Percentiles rank a stretch among this genome's conserved stretches.
These are phyloP conservation scores for Poecile atricapillus DNA, from an alignment of 2,113 vertebrate genomes.

Conservation along the genomic window DNA sequence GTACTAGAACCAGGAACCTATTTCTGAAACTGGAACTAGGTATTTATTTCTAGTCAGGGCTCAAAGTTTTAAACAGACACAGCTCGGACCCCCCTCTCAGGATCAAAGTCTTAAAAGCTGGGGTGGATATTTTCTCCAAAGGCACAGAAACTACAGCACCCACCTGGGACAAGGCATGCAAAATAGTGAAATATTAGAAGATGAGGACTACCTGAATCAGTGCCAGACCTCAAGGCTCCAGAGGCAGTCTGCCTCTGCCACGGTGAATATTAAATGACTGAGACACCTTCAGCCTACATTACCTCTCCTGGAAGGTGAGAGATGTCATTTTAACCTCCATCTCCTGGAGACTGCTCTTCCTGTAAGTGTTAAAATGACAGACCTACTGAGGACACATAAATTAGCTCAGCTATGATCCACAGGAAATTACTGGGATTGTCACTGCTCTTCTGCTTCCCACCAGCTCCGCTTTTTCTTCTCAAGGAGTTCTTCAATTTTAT, in stretches of 20 bases:
- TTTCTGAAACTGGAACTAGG: too few relatives aligned
- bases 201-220: not conserved
- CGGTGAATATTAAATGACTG: not conserved
- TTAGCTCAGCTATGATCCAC: not conserved
- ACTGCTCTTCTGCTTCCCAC: not conserved
- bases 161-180: not conserved
- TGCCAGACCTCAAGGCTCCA: conserved; percentile 10
- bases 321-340: conserved; percentile 26
- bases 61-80: not conserved
- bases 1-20: not conserved
- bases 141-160: not conserved
- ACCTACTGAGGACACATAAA: not conserved
- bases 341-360: not conserved
- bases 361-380: conserved; percentile 21
- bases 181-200: conserved; percentile 5
- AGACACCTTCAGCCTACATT: conserved; percentile 17
- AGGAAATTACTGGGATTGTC: not conserved
- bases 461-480: not conserved
- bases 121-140: not conserved
- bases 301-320: conserved; percentile 19
- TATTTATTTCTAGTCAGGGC: not conserved
- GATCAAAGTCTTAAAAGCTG: not conserved
- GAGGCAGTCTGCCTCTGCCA: conserved; percentile 1
- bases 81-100: not conserved
- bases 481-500: not conserved